Conservation (phyloP, 2,888 invertebrate genomes). For the Tetragnatha montana region DNA sequence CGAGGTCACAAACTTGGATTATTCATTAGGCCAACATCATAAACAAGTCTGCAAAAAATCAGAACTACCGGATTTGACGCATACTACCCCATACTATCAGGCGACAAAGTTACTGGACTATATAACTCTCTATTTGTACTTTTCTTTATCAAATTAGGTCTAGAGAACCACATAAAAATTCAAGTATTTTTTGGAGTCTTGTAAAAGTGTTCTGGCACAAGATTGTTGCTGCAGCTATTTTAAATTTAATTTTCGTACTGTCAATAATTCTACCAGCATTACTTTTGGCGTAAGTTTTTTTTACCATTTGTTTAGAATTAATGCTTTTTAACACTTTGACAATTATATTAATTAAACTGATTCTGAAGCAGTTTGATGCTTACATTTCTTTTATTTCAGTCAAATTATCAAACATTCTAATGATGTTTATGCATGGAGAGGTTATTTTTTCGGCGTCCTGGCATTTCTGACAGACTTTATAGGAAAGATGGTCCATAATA, state of each 20-base stretch:
- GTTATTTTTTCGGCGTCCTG: conserved; percentile 1
- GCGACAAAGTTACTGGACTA: no score
- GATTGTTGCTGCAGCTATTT: background rate
- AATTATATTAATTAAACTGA: no score
- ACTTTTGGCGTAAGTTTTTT: conserved; percentile 19
- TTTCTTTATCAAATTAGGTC: background rate
- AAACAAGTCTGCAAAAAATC: no score
- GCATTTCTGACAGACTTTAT: conserved; percentile 8
- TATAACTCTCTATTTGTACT: no score
- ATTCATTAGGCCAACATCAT: no score
- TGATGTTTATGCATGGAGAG: conserved; percentile 9
- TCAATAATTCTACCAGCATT: background rate
- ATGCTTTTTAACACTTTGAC: no score
- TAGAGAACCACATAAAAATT: background rate
- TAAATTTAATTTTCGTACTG: conserved; percentile 12
- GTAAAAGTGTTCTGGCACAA: conserved; percentile 7
- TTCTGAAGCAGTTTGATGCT: no score
- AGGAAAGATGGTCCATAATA: background rate
- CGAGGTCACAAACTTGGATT: no score
- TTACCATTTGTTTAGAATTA: no score
- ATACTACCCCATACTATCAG: no score
- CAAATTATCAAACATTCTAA: background rate
- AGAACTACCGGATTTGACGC: no score
- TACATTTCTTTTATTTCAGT: conserved; percentile 6
- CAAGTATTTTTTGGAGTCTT: background rate